Base-by-base conservation (phyloP, 1,140 invertebrate genomes). In the Helicorthomorpha holstii region DNA sequence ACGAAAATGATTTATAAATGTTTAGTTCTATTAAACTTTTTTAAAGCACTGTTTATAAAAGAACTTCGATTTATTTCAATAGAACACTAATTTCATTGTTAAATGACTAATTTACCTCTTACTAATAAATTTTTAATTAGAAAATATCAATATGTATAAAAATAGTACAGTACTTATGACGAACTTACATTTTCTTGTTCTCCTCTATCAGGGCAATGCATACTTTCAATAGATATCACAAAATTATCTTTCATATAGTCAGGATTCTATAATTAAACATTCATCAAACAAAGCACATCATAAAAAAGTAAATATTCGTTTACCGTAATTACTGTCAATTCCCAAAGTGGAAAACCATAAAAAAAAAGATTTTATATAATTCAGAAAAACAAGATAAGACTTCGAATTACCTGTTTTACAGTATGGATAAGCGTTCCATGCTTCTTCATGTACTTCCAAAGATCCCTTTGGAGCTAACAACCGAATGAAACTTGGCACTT, bases 381-480 rank as follows among this genome's bases (percentile, higher is more conserved):
- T 34, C 29, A 7, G 7, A 7, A 34, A 34, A 34, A 7, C 16
- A 16, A 34, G 29, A 34, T 7, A 34, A 34, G 29, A 34, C 16
- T n/a, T n/a, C n/a, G n/a, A 34, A 7, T 7, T 74, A 88, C 85
- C 69, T 58, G 96, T 99, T 74, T 83, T 81, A 73, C 96, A 99
- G 70, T 98, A 99, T 4, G 96, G 96, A 74, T 98, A 99, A 22
- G 95, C 95, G 74, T 99, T 99, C 95, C 96, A 99, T 55, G 96
- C 96, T 72, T 97, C 89, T 73, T 99, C 96, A 64, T 98, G 92
- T 54, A 99, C 84, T 73, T 96, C 91, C 65, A 99, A 69, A 27
- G 92, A 85, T 25, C 90, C 92, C 72, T 94, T 97, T 51, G 96
- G 95, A 48, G 92, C 87, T 62, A 99, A 69, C 60, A 92, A 73